These are phyloP conservation scores for Argyrosomus japonicus DNA, from an alignment of 2,113 vertebrate genomes.

Conservation along the genomic window DNA sequence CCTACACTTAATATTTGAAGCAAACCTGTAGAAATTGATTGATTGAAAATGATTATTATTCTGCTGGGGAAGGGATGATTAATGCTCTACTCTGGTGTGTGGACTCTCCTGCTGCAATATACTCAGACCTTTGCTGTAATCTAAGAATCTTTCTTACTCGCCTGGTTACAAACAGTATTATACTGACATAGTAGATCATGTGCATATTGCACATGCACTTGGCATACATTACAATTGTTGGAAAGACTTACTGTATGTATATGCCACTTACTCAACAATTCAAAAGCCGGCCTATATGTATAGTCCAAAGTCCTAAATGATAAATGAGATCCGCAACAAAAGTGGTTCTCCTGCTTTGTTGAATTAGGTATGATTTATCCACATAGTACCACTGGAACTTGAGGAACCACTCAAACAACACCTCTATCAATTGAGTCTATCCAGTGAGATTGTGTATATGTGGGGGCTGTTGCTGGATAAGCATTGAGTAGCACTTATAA, in stretches of 20 bases:
- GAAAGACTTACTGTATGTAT: slow-evolving; percentile 25
- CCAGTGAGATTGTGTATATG: slow-evolving; percentile 40
- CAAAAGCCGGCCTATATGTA: slow-evolving; percentile 48
- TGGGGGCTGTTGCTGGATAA: slow-evolving; percentile 42
- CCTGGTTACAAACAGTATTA: background rate
- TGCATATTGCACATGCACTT: slow-evolving; percentile 9
- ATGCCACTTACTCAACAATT: slow-evolving; percentile 29
- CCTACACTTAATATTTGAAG: slow-evolving; percentile 30
- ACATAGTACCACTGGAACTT: slow-evolving; percentile 48
- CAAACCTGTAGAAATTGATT: slow-evolving; percentile 41
- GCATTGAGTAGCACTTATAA: slow-evolving; percentile 47
- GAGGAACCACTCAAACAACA: slow-evolving; percentile 55
- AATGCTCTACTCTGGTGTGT: slow-evolving; percentile 28
- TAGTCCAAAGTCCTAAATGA: slow-evolving; percentile 71
- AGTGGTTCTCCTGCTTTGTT: slow-evolving; percentile 54
- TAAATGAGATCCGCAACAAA: slow-evolving; percentile 63
- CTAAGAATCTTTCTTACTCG: slow-evolving; percentile 26
- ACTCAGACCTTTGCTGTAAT: slow-evolving; percentile 15
- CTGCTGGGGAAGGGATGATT: slow-evolving; percentile 10
- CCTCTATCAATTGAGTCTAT: slow-evolving; percentile 51
- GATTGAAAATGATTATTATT: slow-evolving; percentile 21
- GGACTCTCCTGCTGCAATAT: slow-evolving; percentile 17
- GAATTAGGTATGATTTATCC: slow-evolving; percentile 79
- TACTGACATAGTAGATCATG: slow-evolving; percentile 14
- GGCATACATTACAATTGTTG: slow-evolving; percentile 19